A percentile compares a stretch with the other conserved stretches of the same genome.
phyloP scores from a whole-genome alignment of 2,888 invertebrate species.

The Drosophila testacea region DNA sequence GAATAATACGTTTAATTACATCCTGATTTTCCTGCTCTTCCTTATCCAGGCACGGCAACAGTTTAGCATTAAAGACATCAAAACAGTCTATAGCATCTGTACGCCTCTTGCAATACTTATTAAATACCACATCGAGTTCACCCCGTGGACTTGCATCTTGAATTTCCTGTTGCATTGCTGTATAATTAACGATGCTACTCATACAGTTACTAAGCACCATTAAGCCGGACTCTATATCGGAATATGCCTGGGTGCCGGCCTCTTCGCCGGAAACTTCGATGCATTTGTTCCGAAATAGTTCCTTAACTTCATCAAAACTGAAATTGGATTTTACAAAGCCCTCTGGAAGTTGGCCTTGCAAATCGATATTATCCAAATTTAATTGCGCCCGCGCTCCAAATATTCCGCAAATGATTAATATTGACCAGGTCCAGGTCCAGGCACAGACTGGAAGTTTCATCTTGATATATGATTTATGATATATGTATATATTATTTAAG shows the following conservation, averaged over 20 bases:
- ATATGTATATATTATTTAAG: slow-evolving; percentile 17
- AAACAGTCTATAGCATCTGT: slow-evolving; percentile 86
- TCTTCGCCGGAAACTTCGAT: slow-evolving; percentile 87
- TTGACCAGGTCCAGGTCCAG: slow-evolving; percentile 36
- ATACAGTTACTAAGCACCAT: slow-evolving; percentile 86
- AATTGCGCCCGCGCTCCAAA: slow-evolving; percentile 40
- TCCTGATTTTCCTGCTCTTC: slow-evolving; percentile 88
- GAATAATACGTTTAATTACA: slow-evolving; percentile 88
- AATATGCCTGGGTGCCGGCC: slow-evolving; percentile 86
- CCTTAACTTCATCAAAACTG: slow-evolving; percentile 85
- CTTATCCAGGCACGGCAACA: slow-evolving; percentile 88
- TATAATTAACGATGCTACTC: slow-evolving; percentile 87
- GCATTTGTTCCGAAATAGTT: slow-evolving; percentile 88
- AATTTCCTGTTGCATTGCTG: slow-evolving; percentile 88
- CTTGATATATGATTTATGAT: slow-evolving; percentile 26
- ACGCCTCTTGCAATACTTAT: slow-evolving; percentile 89
- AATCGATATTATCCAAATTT: slow-evolving; percentile 61
- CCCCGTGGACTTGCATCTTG: slow-evolving; percentile 89
- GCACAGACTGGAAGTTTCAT: slow-evolving; percentile 38
- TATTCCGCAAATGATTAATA: slow-evolving; percentile 23
- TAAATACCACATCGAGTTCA: slow-evolving; percentile 89
- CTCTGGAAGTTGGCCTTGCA: slow-evolving; percentile 74
- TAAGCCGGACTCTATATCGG: slow-evolving; percentile 85
- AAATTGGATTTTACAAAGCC: slow-evolving; percentile 77
- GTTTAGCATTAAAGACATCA: slow-evolving; percentile 86